These are phyloP conservation scores for Sebastes trivittatus DNA, from an alignment of 2,797 vertebrate species.

Conservation along the genomic window DNA sequence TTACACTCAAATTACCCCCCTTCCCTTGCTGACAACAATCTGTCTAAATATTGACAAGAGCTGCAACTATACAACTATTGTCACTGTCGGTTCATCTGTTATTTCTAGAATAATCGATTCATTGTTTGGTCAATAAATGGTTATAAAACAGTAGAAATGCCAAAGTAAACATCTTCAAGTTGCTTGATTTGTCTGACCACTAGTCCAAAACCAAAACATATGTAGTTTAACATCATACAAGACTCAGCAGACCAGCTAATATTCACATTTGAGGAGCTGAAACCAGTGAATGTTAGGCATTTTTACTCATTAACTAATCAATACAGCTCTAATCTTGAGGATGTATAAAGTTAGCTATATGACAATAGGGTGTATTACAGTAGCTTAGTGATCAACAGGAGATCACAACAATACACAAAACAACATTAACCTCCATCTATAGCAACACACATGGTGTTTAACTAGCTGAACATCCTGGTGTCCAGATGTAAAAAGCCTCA, in stretches of 20 bases:
- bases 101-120: neutral
- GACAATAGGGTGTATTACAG: neutral
- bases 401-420: neutral
- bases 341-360: neutral
- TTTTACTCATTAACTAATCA: neutral
- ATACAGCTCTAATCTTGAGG: neutral
- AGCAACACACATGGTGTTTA: neutral
- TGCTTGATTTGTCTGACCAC: fast-evolving
- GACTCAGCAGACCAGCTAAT: neutral
- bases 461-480: conserved; percentile 7
- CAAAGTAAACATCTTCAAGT: neutral
- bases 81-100: neutral
- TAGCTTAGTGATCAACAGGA: neutral
- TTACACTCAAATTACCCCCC: neutral
- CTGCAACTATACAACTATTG: neutral
- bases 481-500: conserved; percentile 18
- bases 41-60: too few relatives aligned
- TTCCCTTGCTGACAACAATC: neutral
- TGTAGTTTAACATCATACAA: neutral
- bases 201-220: neutral
- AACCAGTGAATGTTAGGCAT: too few relatives aligned
- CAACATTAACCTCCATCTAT: neutral
- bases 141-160: neutral
- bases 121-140: too few relatives aligned
- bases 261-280: neutral